Evolutionary conservation across 2,888 invertebrate genomes (phyloP), one percentile per base, ranked within the genome.

Genomic region (Elgonia sp.): DNA sequence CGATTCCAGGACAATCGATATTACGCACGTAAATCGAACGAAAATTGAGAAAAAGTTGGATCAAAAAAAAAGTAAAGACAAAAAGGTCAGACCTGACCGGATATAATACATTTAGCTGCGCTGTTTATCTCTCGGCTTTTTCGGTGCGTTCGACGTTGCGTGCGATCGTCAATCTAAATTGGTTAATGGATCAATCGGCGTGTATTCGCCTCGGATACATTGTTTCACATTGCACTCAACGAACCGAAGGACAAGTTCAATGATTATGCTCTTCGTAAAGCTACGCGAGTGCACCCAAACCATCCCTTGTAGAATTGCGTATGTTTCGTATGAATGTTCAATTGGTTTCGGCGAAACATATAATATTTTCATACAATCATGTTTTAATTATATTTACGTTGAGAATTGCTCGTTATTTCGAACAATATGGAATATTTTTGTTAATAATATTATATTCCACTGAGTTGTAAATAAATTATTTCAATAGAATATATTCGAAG

Each of bases 121-220:
- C 46, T 79, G 79, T 55, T 81, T 55, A 37, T 65, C 55, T 57
- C 39, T 69, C 21, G 21, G 16, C 20, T 82, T 81, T 69, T 70
- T 77, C 40, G 75, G 18, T 42, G 9, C 53, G 39, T 67, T 77
- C 72, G 72, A 77, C 70, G 76, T 37, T 42, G 62, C 75, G 69
- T 60, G 60, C 67, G 75, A 67, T 69, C 67, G 79, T 75, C 70
- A 76, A 70, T 63, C n/a, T 70, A 69, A 86, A 81, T 86, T 86
- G 81, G 20, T 70, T 62, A 62, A 76, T 86, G 81, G 55, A 84
- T 84, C 77, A 77, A 77, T 77, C 77, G 57, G 55, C 63, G 42
- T 40, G 70, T 46, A 20, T 57, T 79, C 42, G 55, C 62, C 40
- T 85, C 73, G 76, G 73, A 72, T 37, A 75, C 65, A 65, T 65